These are phyloP conservation scores for Cyphomyrus discorhynchus DNA, from an alignment of 2,113 vertebrate species.

Conservation along the genomic window DNA sequence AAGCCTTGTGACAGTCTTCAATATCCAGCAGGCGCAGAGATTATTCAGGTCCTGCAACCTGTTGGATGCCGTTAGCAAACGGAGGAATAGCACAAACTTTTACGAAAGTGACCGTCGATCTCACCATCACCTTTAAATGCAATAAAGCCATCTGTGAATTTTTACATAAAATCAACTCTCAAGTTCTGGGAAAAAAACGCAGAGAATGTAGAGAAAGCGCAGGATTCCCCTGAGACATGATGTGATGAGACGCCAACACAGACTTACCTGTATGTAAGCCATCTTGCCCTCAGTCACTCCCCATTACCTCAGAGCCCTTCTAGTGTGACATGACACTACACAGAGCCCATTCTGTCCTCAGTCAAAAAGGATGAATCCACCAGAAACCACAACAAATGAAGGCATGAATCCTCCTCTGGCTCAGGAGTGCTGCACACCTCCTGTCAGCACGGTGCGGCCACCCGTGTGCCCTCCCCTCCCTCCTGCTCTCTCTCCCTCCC, in stretches of 20 bases:
- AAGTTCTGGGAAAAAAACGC: neutral
- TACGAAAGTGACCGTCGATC: neutral
- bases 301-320: neutral
- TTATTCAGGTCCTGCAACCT: constrained; percentile 16
- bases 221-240: too few species aligned
- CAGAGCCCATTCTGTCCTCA: constrained; percentile 3
- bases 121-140: neutral
- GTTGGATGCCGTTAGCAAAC: neutral
- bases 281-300: constrained; percentile 21
- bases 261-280: constrained; percentile 30
- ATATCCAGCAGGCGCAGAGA: neutral
- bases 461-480: neutral
- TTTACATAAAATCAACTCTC: neutral
- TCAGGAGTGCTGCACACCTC: constrained; percentile 6
- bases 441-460: neutral
- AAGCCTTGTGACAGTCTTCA: neutral
- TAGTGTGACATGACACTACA: constrained; percentile 8
- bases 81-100: neutral
- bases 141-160: neutral
- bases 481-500: neutral
- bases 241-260: neutral
- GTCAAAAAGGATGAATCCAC: neutral
- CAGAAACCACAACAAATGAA: neutral
- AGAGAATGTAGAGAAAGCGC: neutral
- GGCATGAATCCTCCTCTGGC: neutral